These are phyloP conservation scores for Melanotaenia parkinsoni DNA, from an alignment of 2,797 vertebrate species.

Conservation along the genomic window DNA sequence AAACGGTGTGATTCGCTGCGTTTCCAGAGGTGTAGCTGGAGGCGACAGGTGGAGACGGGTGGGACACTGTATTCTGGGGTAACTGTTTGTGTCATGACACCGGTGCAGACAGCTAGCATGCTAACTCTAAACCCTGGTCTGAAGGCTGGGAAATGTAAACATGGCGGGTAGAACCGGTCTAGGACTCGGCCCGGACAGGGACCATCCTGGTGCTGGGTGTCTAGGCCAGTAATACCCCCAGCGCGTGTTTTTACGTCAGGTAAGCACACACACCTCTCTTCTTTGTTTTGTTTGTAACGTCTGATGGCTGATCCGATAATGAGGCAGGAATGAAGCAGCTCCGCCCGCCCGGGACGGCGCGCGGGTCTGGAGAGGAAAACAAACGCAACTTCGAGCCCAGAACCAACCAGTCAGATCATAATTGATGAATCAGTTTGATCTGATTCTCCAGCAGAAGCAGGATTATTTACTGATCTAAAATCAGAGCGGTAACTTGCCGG, in stretches of 20 bases:
- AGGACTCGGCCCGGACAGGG: too few species aligned
- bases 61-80: not conserved
- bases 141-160: not conserved
- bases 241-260: not conserved
- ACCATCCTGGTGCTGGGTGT: not conserved
- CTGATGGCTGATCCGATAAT: not conserved
- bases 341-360: not conserved
- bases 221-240: not conserved
- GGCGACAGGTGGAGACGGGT: too few species aligned
- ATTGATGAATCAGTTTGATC: not conserved
- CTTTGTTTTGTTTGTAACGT: slow-evolving; percentile 7
- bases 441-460: too few species aligned
- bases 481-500: too few species aligned
- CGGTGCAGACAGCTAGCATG: not conserved
- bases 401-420: not conserved
- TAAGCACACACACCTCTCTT: slow-evolving; percentile 6
- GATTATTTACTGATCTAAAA: too few species aligned
- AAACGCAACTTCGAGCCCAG: not conserved
- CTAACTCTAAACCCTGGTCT: not conserved
- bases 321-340: not conserved
- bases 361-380: not conserved
- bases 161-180: not conserved
- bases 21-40: not conserved
- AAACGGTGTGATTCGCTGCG: not conserved
- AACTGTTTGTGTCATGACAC: not conserved